These are phyloP conservation scores for Pterocles gutturalis DNA, from an alignment of 2,113 vertebrate genomes.

Conservation along the genomic window DNA sequence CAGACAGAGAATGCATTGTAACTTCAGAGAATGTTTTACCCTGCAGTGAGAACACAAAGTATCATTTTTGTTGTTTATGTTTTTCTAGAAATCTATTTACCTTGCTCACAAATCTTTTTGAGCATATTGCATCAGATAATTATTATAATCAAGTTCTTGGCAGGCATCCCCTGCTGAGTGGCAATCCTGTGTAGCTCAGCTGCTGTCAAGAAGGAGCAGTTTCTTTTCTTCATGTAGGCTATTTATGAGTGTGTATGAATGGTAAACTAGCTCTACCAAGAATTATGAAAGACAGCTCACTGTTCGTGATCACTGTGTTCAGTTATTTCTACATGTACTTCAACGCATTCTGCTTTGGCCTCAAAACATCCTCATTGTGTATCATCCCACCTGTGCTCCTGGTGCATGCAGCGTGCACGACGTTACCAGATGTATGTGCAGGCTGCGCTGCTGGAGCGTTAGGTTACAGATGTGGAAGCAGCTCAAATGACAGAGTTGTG, in stretches of 20 bases:
- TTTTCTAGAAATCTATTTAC: background rate
- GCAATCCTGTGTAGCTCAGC: conserved; percentile 17
- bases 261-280: conserved; percentile 32
- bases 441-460: background rate
- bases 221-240: background rate
- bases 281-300: background rate
- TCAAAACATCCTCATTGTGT: background rate
- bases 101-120: background rate
- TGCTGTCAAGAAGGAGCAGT: background rate
- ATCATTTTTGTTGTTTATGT: background rate
- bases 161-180: background rate
- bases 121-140: background rate
- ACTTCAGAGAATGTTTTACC: background rate
- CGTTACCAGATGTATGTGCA: background rate
- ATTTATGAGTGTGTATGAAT: conserved; percentile 20
- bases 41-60: background rate
- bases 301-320: background rate
- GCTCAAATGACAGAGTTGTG: background rate
- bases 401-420: fast-evolving
- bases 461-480: background rate
- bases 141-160: background rate
- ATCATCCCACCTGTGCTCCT: background rate
- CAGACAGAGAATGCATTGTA: background rate
- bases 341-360: background rate
- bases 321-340: background rate